A percentile compares a stretch with the other conserved stretches of the same genome.
Evolutionary conservation across 2,888 invertebrate genomes (phyloP).

Genomic region (Melanostoma scalare): DNA sequence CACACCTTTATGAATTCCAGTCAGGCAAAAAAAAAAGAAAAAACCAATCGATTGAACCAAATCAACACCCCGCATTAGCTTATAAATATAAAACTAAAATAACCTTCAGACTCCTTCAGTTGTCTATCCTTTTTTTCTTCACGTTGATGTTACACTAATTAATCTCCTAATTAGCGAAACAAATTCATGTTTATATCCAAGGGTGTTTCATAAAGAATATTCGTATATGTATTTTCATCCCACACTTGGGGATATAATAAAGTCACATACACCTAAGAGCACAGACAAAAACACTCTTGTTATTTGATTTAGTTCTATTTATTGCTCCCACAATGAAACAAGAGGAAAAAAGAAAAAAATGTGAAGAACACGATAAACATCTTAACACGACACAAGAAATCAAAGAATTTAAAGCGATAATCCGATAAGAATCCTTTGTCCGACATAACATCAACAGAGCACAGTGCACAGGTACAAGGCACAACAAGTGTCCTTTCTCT

Average conservation of each 20-base stretch:
- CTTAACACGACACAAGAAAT: constrained; percentile 52
- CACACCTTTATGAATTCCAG: no score
- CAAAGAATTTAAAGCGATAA: constrained; percentile 56
- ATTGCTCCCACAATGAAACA: constrained; percentile 23
- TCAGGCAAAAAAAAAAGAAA: no score
- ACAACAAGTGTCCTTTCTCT: constrained; percentile 52
- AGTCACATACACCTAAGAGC: constrained; percentile 15
- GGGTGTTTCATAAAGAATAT: constrained; percentile 21
- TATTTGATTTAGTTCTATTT: constrained; percentile 33
- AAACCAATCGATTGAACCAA: no score
- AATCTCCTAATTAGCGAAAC: constrained; percentile 60
- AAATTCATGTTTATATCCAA: constrained; percentile 33
- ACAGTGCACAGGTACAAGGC: not conserved
- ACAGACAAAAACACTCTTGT: constrained; percentile 52
- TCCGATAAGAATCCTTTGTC: constrained; percentile 55
- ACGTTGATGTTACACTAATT: constrained; percentile 54
- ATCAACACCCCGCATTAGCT: no score
- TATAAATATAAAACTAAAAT: no score
- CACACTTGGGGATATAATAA: constrained; percentile 12
- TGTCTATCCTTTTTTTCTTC: no score
- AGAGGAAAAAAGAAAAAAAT: no score
- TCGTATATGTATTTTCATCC: not conserved
- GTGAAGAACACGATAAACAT: constrained; percentile 38
- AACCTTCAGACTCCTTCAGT: no score
- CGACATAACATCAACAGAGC: constrained; percentile 3